Conservation (phyloP, 2,113 vertebrate species). For the Lagopus leucura region DNA sequence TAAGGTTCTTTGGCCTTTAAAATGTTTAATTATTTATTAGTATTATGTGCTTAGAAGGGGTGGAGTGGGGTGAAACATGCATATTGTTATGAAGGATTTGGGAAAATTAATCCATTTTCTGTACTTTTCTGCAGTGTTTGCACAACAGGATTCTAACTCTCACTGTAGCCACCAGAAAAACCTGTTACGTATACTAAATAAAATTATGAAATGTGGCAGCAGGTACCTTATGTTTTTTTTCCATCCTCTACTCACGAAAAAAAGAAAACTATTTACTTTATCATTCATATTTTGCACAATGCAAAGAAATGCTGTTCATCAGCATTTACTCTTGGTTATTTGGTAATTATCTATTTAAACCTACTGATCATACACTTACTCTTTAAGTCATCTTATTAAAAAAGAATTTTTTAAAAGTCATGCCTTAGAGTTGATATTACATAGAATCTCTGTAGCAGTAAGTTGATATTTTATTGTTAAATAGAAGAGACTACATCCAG, state of each 20-base stretch:
- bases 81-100: background rate
- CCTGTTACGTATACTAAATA: background rate
- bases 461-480: background rate
- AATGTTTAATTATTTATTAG: background rate
- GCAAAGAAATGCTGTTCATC: background rate
- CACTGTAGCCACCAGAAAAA: background rate
- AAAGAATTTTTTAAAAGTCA: background rate
- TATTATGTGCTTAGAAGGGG: background rate
- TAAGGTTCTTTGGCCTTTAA: background rate
- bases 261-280: background rate
- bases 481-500: background rate
- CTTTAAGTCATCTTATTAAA: background rate
- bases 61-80: background rate
- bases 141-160: background rate
- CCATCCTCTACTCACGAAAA: background rate
- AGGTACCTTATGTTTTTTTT: background rate
- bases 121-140: background rate
- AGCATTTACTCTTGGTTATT: background rate
- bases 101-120: background rate
- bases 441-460: background rate
- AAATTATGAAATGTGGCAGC: background rate
- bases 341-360: background rate
- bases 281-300: background rate
- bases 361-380: background rate
- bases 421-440: background rate